Percentiles rank a stretch among this genome's conserved stretches.
Conservation (phyloP, 2,797 vertebrate species). For the Peromyscus melanophrys region DNA sequence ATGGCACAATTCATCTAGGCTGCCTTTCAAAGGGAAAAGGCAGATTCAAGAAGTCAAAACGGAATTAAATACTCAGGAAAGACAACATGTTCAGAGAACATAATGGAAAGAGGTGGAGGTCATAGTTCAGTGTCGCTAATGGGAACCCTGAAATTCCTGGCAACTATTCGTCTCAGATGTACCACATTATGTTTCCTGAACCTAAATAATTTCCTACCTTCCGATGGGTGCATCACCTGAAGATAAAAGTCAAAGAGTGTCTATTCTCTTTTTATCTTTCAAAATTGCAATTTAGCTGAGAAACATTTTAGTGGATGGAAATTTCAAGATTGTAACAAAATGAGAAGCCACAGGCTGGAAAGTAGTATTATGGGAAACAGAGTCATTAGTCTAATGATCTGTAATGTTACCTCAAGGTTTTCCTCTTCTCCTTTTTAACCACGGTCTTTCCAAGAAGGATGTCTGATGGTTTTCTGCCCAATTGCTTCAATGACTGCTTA, state of each 20-base stretch:
- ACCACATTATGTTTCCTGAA: too few species aligned
- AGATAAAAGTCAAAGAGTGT: neutral
- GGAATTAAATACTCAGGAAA: neutral
- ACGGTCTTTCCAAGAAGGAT: neutral
- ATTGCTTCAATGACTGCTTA: neutral
- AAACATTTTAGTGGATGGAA: neutral
- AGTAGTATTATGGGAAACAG: neutral
- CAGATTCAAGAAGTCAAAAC: neutral
- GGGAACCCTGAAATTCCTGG: neutral
- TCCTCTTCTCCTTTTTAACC: neutral
- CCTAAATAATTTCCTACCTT: neutral
- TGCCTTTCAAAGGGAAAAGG: neutral
- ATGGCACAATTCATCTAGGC: neutral
- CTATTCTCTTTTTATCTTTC: neutral
- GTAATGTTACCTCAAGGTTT: neutral
- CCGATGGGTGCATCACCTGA: neutral
- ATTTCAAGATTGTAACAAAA: neutral
- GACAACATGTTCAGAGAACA: neutral
- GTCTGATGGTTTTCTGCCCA: neutral
- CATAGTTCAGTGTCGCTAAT: neutral
- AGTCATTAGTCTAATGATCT: neutral
- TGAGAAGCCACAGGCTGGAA: accelerated
- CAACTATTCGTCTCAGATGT: neutral
- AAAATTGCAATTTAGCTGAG: neutral
- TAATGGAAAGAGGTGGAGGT: neutral